phyloP scores from a whole-genome alignment of 1,140 invertebrate genomes.

The Euwallacea fornicatus region DNA sequence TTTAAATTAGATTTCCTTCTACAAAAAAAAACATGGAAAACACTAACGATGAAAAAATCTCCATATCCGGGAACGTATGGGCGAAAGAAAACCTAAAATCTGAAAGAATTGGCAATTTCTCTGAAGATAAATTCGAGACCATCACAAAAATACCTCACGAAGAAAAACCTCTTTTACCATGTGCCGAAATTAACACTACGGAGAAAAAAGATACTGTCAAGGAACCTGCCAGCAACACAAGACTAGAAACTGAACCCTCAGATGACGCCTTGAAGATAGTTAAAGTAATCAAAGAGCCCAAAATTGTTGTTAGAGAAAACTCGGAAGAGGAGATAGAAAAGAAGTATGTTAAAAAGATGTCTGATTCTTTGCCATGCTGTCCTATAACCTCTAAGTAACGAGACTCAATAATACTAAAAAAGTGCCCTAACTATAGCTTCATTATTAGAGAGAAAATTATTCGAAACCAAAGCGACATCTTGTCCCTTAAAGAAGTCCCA shows the following conservation, averaged over 20 bases:
- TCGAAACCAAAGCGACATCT: conserved; percentile 43
- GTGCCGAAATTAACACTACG: neutral
- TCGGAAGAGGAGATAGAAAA: neutral
- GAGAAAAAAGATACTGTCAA: neutral
- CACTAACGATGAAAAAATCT: neutral
- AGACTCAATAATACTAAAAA: neutral
- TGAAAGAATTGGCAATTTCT: conserved; percentile 5
- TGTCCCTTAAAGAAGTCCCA: conserved; percentile 38
- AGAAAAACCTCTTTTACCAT: neutral
- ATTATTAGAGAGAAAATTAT: conserved; percentile 30
- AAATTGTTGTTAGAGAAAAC: neutral
- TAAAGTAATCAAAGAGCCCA: neutral
- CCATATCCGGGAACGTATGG: neutral
- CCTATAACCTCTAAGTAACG: neutral
- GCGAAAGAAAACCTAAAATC: conserved; percentile 15
- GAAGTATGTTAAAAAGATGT: conserved; percentile 3
- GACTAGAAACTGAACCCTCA: conserved; percentile 8
- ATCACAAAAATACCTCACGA: neutral
- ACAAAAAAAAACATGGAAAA: neutral
- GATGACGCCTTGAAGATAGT: neutral
- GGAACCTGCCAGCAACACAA: neutral
- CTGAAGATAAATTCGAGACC: conserved; percentile 7
- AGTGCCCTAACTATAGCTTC: conserved; percentile 1
- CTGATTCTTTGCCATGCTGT: conserved; percentile 4
- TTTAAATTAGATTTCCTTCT: no score